A percentile compares a stretch with the other conserved stretches of the same genome.
These are phyloP conservation scores for Neosilurus hyrtlii DNA, from an alignment of 2,797 vertebrate species.

Conservation along the genomic window DNA sequence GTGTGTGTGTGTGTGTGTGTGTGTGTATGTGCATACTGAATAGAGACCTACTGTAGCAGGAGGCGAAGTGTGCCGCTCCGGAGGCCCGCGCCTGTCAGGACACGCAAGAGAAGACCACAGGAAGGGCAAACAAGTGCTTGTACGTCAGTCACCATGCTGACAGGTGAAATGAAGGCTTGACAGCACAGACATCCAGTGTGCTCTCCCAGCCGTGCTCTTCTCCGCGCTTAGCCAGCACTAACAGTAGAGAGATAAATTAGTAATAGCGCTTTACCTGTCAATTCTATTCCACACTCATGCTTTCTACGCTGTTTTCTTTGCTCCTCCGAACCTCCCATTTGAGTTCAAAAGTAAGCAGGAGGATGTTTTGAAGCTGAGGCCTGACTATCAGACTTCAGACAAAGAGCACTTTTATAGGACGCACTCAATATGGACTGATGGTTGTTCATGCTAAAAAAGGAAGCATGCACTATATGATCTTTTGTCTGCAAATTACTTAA, in stretches of 20 bases:
- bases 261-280: conserved; percentile 84
- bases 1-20: conserved; percentile 56
- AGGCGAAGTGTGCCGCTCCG: conserved; percentile 39
- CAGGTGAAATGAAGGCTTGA: conserved; percentile 86
- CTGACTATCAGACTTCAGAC: conserved; percentile 22
- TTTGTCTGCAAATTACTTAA: conserved; percentile 18
- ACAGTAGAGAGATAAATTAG: conserved; percentile 89
- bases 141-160: conserved; percentile 84
- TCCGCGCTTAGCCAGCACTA: conserved; percentile 74
- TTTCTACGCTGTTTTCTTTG: conserved; percentile 66
- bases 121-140: conserved; percentile 83
- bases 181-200: conserved; percentile 77
- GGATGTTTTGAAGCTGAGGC: conserved; percentile 29
- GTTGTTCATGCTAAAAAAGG: conserved; percentile 3
- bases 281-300: conserved; percentile 64
- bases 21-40: conserved; percentile 54
- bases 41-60: conserved; percentile 49
- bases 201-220: conserved; percentile 70
- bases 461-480: not conserved
- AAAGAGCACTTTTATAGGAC: conserved; percentile 26
- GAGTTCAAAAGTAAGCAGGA: conserved; percentile 48
- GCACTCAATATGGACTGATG: not conserved
- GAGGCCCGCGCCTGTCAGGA: conserved; percentile 78
- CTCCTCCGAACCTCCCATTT: conserved; percentile 53
- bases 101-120: conserved; percentile 75